Conservation (phyloP, 2,797 vertebrate species). For the Thalassophryne amazonica region DNA sequence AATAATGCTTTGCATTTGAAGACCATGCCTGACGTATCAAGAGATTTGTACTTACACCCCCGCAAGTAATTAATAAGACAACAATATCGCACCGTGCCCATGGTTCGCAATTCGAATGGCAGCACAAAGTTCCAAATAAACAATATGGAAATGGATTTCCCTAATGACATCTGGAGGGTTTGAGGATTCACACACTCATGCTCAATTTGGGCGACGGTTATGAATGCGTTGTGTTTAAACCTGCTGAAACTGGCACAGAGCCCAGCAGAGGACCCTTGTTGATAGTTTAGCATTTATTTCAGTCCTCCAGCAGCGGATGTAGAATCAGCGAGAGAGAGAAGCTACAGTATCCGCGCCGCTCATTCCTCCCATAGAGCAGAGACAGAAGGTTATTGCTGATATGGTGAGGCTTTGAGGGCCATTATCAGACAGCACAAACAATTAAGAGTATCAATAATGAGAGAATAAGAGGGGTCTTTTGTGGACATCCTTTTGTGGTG, state of each 20-base stretch:
- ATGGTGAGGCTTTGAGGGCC: conserved; percentile 46
- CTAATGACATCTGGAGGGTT: conserved; percentile 30
- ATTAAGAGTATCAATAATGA: conserved; percentile 65
- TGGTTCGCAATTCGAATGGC: conserved; percentile 20
- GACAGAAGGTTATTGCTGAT: conserved; percentile 73
- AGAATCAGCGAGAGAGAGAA: conserved; percentile 9
- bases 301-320: conserved; percentile 4
- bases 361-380: conserved; percentile 1
- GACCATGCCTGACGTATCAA: conserved; percentile 33
- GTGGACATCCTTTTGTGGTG: conserved; percentile 50
- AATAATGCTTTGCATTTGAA: conserved; percentile 46
- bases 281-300: conserved; percentile 14
- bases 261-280: conserved; percentile 8
- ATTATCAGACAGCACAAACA: conserved; percentile 64
- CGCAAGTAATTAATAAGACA: conserved; percentile 69
- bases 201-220: background rate
- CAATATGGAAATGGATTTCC: conserved; percentile 58
- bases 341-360: background rate
- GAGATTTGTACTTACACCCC: conserved; percentile 57
- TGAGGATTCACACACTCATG: background rate
- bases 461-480: conserved; percentile 61
- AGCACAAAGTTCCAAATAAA: conserved; percentile 59
- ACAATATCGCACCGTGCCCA: conserved; percentile 38
- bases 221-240: conserved; percentile 29
- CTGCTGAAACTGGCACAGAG: conserved; percentile 7